These are phyloP conservation scores for Augochlora pura DNA, from an alignment of 1,140 invertebrate species.

Conservation along the genomic window DNA sequence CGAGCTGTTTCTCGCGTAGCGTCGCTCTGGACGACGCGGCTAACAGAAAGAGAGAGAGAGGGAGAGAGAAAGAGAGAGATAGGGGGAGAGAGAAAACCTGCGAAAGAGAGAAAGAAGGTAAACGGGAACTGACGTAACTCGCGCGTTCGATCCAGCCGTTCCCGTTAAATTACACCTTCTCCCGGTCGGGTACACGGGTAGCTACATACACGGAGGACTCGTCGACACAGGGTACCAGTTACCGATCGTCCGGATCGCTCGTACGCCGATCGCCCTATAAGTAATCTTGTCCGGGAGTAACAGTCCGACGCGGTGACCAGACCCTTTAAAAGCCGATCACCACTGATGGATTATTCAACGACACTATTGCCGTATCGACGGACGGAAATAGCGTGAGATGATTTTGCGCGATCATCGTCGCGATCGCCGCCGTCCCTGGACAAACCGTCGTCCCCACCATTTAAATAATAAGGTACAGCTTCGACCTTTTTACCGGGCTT, in stretches of 20 bases:
- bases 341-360: constrained; percentile 40
- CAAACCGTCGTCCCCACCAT: too few species aligned
- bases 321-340: constrained; percentile 16
- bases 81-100: constrained; percentile 1
- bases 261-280: constrained; percentile 52
- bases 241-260: constrained; percentile 20
- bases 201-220: constrained; percentile 36
- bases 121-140: constrained; percentile 64
- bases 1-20: background rate
- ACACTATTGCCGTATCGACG: background rate
- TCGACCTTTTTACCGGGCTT: too few species aligned
- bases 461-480: too few species aligned
- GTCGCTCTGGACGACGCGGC: background rate
- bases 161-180: constrained; percentile 67
- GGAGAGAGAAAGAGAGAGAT: constrained; percentile 1
- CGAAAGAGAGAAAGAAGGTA: constrained; percentile 26
- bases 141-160: constrained; percentile 57
- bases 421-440: too few species aligned
- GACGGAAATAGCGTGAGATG: constrained; percentile 11
- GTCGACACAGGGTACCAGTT: constrained; percentile 31
- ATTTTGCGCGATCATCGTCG: background rate
- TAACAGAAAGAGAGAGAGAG: constrained; percentile 17
- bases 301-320: background rate
- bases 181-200: constrained; percentile 50
- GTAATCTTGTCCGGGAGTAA: constrained; percentile 52